phyloP scores from a whole-genome alignment of 2,888 invertebrate genomes.

The Chalcosyrphus nemorum region DNA sequence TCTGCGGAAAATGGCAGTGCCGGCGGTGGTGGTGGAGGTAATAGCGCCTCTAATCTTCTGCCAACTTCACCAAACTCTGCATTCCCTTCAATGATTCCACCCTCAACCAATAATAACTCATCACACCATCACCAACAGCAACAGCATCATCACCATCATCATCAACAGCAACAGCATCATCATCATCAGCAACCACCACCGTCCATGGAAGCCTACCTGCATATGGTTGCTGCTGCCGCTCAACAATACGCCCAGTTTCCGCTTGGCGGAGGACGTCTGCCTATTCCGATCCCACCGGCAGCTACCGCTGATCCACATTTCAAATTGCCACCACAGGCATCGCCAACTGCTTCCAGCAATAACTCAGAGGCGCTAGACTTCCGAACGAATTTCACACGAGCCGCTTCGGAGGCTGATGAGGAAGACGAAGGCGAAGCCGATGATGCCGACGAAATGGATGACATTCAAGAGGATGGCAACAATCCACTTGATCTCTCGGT shows the following conservation, averaged over 20 bases:
- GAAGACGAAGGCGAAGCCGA: slow-evolving; percentile 85
- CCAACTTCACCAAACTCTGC: slow-evolving; percentile 76
- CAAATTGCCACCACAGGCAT: slow-evolving; percentile 81
- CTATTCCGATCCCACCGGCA: slow-evolving; percentile 87
- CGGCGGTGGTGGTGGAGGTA: slow-evolving; percentile 71
- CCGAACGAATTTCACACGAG: slow-evolving; percentile 87
- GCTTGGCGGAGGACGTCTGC: slow-evolving; percentile 83
- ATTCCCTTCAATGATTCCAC: slow-evolving; percentile 77
- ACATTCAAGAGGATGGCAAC: slow-evolving; percentile 81
- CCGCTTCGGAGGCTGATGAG: slow-evolving; percentile 82
- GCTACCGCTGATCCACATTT: slow-evolving; percentile 83
- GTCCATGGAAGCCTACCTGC: slow-evolving; percentile 92
- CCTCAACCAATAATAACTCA: slow-evolving; percentile 51
- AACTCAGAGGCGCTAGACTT: slow-evolving; percentile 89
- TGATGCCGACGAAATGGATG: slow-evolving; percentile 85
- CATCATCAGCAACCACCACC: slow-evolving; percentile 85
- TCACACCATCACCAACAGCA: slow-evolving; percentile 82
- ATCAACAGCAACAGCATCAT: slow-evolving; percentile 76
- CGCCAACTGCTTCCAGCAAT: slow-evolving; percentile 83
- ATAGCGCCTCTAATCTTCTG: slow-evolving; percentile 51
- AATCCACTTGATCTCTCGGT: slow-evolving; percentile 92
- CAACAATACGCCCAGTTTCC: slow-evolving; percentile 88
- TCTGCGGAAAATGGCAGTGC: slow-evolving; percentile 84
- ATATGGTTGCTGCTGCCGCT: slow-evolving; percentile 87
- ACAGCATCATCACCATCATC: slow-evolving; percentile 87